Base-by-base conservation (phyloP, 2,113 vertebrate species). In the Tyrannus savana region DNA sequence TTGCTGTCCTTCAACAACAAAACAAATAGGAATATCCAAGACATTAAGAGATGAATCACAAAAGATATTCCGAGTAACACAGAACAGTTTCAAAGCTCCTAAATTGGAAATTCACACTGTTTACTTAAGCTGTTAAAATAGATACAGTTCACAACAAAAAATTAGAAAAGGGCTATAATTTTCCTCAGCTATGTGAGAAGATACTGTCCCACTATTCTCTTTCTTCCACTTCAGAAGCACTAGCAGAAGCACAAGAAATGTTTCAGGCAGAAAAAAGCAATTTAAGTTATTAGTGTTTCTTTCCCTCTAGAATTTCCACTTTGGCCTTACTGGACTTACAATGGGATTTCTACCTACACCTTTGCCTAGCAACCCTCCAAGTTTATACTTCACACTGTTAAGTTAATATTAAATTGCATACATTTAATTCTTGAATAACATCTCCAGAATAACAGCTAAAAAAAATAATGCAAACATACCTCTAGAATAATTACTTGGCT, bases 1-100 rank as follows among this genome's bases (percentile, higher is more conserved):
- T 67, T 87, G 87, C 15, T 73, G 66, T 84, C 74, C 85, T 92
- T 92, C 69, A 90, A 77, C n/a, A 84, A 39, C 41, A 93, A 82
- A 94, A 77, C 0, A 0, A 81, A 78, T 58, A 76, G 28, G 33
- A 94, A 79, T 58, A 84, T 39, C n/a, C 49, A 84, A 64, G 24
- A 80, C 31, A 49, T 63, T 41, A 55, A 28, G 33, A 91, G 50
- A 89, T 55, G 13, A 84, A 84, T 78, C 52, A 79, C 58, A 71
- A 24, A 81, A 62, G 11, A 6, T 60, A n/a, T 30, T 80, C 89
- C 7, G 1, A 94, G 28, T 73, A 95, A 74, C 23, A 83, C 28
- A 72, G 49, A 86, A 85, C 3, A 14, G 39, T 42, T 89, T 93
- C 62, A 71, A 84, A 83, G 33, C 22, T 35, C 50, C 56, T 74